A percentile compares a stretch with the other conserved stretches of the same genome.
Conservation (phyloP, 2,797 vertebrate species). For the Platalea minor region DNA sequence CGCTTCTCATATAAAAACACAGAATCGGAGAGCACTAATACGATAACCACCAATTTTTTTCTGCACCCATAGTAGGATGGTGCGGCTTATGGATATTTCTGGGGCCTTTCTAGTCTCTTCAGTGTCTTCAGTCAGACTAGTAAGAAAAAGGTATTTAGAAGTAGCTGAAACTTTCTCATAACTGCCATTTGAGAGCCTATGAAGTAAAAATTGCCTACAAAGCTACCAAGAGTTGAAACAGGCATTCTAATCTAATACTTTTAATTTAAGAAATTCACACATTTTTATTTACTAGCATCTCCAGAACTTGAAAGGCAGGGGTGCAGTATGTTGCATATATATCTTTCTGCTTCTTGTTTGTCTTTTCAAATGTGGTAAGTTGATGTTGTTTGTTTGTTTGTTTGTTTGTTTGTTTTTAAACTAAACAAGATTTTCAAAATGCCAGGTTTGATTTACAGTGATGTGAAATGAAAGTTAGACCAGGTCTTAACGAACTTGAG, state of each 20-base stretch:
- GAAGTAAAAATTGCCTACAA: not conserved
- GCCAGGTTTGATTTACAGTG: not conserved
- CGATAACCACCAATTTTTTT: not conserved
- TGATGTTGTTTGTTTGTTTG: not conserved
- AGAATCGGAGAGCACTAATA: not conserved
- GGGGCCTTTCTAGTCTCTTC: not conserved
- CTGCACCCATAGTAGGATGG: not conserved
- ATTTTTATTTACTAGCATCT: not conserved
- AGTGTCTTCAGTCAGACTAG: not conserved
- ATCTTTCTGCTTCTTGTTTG: not conserved
- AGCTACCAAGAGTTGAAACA: not conserved
- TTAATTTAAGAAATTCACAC: not conserved
- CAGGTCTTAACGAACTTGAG: not conserved
- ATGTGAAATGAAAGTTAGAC: not conserved
- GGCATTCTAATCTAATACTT: not conserved
- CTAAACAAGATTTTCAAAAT: not conserved
- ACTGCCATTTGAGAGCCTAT: not conserved
- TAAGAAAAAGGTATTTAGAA: not conserved
- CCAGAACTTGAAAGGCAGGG: not conserved
- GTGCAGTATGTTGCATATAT: not conserved
- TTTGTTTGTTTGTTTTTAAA: not conserved
- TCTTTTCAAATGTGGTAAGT: not conserved
- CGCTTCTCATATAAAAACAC: not conserved
- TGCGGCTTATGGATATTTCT: not conserved
- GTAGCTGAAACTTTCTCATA: not conserved